Conservation (phyloP, 2,113 vertebrate species). For the Leptobrachium leishanense region DNA sequence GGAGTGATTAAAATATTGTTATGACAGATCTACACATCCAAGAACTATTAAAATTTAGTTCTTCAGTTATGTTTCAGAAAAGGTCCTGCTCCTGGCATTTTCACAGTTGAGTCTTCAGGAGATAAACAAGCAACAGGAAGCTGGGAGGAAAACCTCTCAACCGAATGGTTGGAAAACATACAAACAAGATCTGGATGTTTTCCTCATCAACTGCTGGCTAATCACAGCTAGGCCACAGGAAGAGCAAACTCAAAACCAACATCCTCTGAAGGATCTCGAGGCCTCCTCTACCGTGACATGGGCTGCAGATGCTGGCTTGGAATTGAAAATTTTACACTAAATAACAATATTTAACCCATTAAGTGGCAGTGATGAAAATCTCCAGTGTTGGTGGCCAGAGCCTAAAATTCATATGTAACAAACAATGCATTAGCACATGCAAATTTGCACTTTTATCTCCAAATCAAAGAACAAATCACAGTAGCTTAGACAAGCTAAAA, state of each 20-base stretch:
- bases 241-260: not conserved
- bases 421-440: too few species aligned
- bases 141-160: constrained; percentile 1
- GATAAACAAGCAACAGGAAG: constrained; percentile 23
- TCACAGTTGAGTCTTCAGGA: not conserved
- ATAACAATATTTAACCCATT: too few species aligned
- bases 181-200: not conserved
- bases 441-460: too few species aligned
- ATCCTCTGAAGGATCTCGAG: not conserved
- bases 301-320: not conserved
- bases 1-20: too few species aligned
- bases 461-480: too few species aligned
- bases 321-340: not conserved
- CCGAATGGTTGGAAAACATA: not conserved
- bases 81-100: not conserved
- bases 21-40: too few species aligned
- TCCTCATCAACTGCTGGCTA: constrained; percentile 5
- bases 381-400: too few species aligned
- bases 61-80: not conserved
- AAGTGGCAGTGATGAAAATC: too few species aligned
- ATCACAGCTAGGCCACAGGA: not conserved
- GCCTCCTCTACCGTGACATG: not conserved
- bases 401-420: too few species aligned
- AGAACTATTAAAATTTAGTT: too few species aligned
- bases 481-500: too few species aligned